Evolutionary conservation across 1,140 invertebrate species (phyloP), one percentile per base, ranked within the genome.

Genomic region (Tetranychus cinnabarinus): DNA sequence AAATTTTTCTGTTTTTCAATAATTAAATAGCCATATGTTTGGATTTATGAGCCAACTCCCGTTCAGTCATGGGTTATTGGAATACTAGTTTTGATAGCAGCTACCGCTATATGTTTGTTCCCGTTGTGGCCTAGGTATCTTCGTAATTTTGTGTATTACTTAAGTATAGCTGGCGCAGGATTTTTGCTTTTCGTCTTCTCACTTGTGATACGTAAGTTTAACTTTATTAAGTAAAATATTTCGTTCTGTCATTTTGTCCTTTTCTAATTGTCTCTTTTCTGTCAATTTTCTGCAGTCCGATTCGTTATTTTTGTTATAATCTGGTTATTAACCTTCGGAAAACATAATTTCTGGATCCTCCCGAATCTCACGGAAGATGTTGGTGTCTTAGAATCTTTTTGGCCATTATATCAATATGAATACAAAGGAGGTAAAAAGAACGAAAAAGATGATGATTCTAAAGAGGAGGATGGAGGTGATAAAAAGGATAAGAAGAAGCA

Each of bases 291-390:
- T 74, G 56, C 68, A 78, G 75, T 96, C 31, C 81, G 92, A 61
- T 74, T 91, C 54, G 82, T 97, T 60, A 77, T 98, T 39, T 98
- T 97, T 73, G 87, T 86, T 68, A 69, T 87, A 6, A 79, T 98
- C 31, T 98, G 92, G 90, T 68, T 84, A 1, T 66, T 88, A 1
- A 90, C 89, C 0, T 75, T 91, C 59, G 90, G 92, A 3, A 81
- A 84, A 70, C 84, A 96, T 73, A 89, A 96, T 70, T 79, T 99
- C 58, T 97, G 93, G 91, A 78, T 98, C 58, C 77, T 99, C 62
- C 95, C 95, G 1, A 98, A 98, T 77, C 77, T 99, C 33, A 95
- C 91, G 2, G 93, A 97, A 74, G 95, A 98, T 75, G 93, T 97
- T 55, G 91, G 95, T 45, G 95, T 98, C 77, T 87, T 97, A 62